Conservation (phyloP, 2,797 vertebrate genomes). For the Ctenopoma kingsleyae region DNA sequence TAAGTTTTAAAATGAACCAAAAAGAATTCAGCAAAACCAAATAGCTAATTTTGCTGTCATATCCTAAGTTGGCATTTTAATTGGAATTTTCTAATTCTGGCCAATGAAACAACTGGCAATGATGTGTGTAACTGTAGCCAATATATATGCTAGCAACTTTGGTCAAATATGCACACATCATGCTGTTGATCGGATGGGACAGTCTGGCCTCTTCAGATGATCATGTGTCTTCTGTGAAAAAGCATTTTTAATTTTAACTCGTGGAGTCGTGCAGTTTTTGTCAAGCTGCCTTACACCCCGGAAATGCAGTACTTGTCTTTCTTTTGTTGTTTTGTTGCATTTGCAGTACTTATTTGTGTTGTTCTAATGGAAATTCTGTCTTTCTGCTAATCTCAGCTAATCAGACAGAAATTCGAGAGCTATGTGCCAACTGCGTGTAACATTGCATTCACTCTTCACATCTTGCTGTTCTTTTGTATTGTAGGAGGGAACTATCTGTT, state of each 20-base stretch:
- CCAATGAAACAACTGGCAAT: background rate
- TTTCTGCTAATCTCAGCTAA: slow-evolving; percentile 39
- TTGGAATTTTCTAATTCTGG: background rate
- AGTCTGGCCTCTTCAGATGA: slow-evolving; percentile 17
- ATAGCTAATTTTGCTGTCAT: background rate
- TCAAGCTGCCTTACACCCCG: slow-evolving; percentile 75
- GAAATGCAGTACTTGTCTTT: slow-evolving; percentile 66
- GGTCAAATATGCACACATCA: background rate
- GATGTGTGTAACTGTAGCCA: slow-evolving; percentile 30
- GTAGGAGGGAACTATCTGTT: slow-evolving; percentile 13
- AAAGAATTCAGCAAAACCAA: background rate
- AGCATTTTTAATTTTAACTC: slow-evolving; percentile 19
- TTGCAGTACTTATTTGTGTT: slow-evolving; percentile 30
- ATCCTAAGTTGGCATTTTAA: background rate
- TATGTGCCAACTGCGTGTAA: slow-evolving; percentile 55
- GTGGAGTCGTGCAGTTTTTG: slow-evolving; percentile 55
- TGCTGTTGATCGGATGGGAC: slow-evolving; percentile 12
- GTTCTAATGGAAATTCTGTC: slow-evolving; percentile 19
- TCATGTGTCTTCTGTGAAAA: slow-evolving; percentile 8
- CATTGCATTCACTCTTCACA: slow-evolving; percentile 35
- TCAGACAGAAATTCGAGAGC: slow-evolving; percentile 32
- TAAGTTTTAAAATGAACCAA: slow-evolving; percentile 8
- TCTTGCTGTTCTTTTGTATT: slow-evolving; percentile 29
- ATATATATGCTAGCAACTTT: background rate
- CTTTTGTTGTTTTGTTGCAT: slow-evolving; percentile 19